phyloP scores from a whole-genome alignment of 30 jellyfish, hydroid and myxozoan species.

The Cassiopea xamachana region DNA sequence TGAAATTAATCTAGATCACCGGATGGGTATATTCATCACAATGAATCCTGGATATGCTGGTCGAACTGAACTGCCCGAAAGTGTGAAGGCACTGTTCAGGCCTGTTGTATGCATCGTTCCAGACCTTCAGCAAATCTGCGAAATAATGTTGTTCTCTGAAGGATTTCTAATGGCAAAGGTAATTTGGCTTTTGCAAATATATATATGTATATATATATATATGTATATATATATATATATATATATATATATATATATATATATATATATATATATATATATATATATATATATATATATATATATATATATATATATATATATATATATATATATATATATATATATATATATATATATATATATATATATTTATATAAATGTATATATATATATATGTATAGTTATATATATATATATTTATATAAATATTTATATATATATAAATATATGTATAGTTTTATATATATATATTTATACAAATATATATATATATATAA shows the following conservation, averaged over 20 bases:
- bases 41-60: conserved; percentile 99
- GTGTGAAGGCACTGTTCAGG: conserved; percentile 96
- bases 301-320: too few relatives aligned
- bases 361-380: too few relatives aligned
- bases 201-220: too few relatives aligned
- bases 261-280: too few relatives aligned
- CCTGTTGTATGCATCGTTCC: conserved; percentile 99
- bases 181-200: background rate
- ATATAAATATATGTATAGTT: background rate
- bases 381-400: too few relatives aligned
- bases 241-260: too few relatives aligned
- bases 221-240: too few relatives aligned
- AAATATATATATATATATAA: background rate
- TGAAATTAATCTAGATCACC: conserved; percentile 89
- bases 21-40: conserved; percentile 98
- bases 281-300: too few relatives aligned
- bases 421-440: background rate
- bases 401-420: too few relatives aligned
- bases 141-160: conserved; percentile 97
- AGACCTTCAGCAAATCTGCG: conserved; percentile 98
- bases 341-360: too few relatives aligned
- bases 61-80: conserved; percentile 98
- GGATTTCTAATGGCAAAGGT: conserved; percentile 98
- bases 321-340: too few relatives aligned
- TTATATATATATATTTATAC: background rate